Conservation (phyloP, 2,888 invertebrate genomes). For the Thelaira solivaga region DNA sequence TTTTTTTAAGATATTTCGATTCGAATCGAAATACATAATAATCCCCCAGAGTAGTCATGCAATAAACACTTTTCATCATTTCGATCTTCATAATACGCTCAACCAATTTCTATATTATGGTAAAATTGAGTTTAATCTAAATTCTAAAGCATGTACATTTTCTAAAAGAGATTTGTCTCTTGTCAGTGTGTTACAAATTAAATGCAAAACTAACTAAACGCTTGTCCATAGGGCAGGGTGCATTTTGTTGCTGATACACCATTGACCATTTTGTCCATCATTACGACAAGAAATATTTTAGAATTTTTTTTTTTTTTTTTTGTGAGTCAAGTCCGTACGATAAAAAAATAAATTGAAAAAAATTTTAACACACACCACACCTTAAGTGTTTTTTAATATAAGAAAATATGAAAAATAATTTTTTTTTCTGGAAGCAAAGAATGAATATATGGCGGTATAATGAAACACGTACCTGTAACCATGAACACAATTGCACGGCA, state of each 20-base stretch:
- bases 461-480: conserved; percentile 73
- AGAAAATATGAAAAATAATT: conserved; percentile 23
- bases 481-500: conserved; percentile 74
- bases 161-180: no score
- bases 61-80: no score
- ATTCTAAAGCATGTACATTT: no score
- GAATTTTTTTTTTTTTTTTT: not conserved
- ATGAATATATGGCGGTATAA: conserved; percentile 1
- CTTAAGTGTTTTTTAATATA: conserved; percentile 32
- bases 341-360: not conserved
- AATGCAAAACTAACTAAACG: no score
- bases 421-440: not conserved
- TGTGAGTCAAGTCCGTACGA: not conserved
- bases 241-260: not conserved
- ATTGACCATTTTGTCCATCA: not conserved
- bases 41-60: no score
- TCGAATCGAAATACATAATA: no score
- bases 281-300: conserved; percentile 7
- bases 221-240: not conserved
- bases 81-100: no score
- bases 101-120: no score
- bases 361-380: conserved; percentile 11
- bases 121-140: no score
- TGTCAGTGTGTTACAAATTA: no score
- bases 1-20: no score